A percentile compares a stretch with the other conserved stretches of the same genome.
Conservation (phyloP, 1,140 invertebrate species). For the Catajapyx aquilonaris region DNA sequence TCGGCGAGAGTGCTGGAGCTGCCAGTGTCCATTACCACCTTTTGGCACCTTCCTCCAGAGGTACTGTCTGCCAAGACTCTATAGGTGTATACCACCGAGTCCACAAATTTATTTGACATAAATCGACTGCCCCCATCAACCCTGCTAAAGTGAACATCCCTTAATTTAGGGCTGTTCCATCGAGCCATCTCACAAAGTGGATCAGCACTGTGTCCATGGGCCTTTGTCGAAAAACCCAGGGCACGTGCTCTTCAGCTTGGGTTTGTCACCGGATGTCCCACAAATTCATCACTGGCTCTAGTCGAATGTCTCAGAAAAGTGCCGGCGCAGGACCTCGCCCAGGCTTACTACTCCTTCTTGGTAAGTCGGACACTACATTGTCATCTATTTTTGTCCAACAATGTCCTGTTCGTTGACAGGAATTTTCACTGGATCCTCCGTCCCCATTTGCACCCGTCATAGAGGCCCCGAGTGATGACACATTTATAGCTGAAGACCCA, state of each 20-base stretch:
- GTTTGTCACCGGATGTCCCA: conserved; percentile 15
- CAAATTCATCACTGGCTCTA: conserved; percentile 11
- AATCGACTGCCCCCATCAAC: too few relatives aligned
- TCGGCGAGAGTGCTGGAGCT: conserved; percentile 35
- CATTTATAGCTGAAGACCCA: conserved; percentile 9
- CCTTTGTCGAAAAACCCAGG: conserved; percentile 20
- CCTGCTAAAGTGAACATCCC: too few relatives aligned
- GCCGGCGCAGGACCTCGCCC: conserved; percentile 7
- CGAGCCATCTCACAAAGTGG: conserved; percentile 22
- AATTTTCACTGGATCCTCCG: conserved; percentile 5
- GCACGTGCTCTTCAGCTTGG: conserved; percentile 21
- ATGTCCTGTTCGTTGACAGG: conserved; percentile 12
- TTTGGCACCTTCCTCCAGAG: conserved; percentile 21
- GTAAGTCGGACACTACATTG: conserved; percentile 4
- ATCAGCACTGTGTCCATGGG: conserved; percentile 28
- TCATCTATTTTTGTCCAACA: neutral
- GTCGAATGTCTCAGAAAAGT: conserved; percentile 17
- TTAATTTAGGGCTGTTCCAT: conserved; percentile 22
- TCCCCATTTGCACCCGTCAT: conserved; percentile 6
- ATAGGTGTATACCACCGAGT: too few relatives aligned
- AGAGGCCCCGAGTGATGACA: conserved; percentile 4
- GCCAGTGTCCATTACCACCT: conserved; percentile 31
- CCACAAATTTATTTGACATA: too few relatives aligned
- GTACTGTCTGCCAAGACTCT: too few relatives aligned
- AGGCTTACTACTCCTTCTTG: conserved; percentile 1